These are phyloP conservation scores for Sympetrum striolatum DNA, from an alignment of 2,888 invertebrate genomes.

Conservation along the genomic window DNA sequence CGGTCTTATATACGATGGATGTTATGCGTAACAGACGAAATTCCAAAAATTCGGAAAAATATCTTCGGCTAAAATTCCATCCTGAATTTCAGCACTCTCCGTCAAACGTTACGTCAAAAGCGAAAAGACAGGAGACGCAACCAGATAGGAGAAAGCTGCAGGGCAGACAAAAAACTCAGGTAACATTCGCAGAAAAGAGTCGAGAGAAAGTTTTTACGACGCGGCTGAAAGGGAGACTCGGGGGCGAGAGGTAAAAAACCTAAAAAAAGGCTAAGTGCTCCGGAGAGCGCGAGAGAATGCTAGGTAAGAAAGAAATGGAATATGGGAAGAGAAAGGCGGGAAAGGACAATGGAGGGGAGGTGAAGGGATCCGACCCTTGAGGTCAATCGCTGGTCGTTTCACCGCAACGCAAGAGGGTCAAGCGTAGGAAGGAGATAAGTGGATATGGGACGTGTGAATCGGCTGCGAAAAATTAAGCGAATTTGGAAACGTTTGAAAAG, in stretches of 20 bases:
- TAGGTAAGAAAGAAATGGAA: background rate
- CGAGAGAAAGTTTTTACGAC: slow-evolving; percentile 20
- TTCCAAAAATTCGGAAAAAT: too few species aligned
- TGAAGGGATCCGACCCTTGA: background rate
- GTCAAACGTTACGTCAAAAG: background rate
- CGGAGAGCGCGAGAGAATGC: background rate
- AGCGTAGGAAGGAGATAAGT: background rate
- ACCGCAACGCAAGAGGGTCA: background rate
- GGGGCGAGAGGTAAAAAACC: slow-evolving; percentile 17
- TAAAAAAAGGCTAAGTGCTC: background rate
- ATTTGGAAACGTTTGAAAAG: background rate
- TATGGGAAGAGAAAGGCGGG: background rate
- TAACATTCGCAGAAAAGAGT: background rate
- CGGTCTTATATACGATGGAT: too few species aligned
- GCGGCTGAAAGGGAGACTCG: background rate
- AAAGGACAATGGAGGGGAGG: background rate
- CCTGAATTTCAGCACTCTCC: background rate
- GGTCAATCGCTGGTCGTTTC: slow-evolving; percentile 36
- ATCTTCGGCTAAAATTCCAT: background rate
- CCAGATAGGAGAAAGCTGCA: too few species aligned
- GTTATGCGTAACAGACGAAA: too few species aligned
- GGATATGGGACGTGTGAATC: background rate
- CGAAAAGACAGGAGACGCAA: background rate
- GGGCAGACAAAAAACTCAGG: background rate
- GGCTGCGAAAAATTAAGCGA: background rate